Percentiles rank a stretch among this genome's conserved stretches.
These are phyloP conservation scores for Paralichthys olivaceus DNA, from an alignment of 2,113 vertebrate species.

Conservation along the genomic window DNA sequence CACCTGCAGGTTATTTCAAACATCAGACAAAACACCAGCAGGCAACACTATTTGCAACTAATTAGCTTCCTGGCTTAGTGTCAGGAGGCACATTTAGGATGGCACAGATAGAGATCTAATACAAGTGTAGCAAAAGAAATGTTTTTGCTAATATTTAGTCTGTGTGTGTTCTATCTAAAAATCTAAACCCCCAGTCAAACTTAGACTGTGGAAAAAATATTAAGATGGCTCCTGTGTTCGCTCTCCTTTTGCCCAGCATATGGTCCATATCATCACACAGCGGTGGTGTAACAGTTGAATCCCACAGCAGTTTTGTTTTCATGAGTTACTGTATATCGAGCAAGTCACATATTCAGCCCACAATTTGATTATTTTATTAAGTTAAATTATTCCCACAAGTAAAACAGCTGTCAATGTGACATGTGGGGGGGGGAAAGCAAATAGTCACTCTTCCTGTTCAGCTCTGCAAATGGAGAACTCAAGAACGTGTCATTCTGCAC, in stretches of 20 bases:
- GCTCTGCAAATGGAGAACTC: conserved; percentile 7
- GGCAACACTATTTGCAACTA: conserved; percentile 21
- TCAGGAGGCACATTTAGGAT: conserved; percentile 5
- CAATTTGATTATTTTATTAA: background rate
- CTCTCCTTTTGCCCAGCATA: background rate
- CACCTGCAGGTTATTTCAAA: conserved; percentile 49
- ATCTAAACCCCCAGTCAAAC: background rate
- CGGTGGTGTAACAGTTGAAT: background rate
- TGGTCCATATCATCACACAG: background rate
- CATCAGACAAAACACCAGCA: conserved; percentile 20
- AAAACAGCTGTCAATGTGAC: background rate
- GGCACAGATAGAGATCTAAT: background rate
- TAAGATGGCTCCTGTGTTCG: background rate
- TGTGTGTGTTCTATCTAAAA: background rate
- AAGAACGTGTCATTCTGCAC: background rate
- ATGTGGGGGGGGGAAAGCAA: background rate
- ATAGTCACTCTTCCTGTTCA: background rate
- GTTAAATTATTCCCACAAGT: background rate
- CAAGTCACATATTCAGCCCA: background rate
- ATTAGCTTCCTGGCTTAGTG: conserved; percentile 15
- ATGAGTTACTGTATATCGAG: background rate
- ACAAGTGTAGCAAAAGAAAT: background rate
- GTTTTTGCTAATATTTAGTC: background rate
- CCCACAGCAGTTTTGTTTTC: background rate
- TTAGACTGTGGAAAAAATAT: background rate